Base-by-base conservation (phyloP, 2,797 vertebrate species). In the Streptopelia turtur region DNA sequence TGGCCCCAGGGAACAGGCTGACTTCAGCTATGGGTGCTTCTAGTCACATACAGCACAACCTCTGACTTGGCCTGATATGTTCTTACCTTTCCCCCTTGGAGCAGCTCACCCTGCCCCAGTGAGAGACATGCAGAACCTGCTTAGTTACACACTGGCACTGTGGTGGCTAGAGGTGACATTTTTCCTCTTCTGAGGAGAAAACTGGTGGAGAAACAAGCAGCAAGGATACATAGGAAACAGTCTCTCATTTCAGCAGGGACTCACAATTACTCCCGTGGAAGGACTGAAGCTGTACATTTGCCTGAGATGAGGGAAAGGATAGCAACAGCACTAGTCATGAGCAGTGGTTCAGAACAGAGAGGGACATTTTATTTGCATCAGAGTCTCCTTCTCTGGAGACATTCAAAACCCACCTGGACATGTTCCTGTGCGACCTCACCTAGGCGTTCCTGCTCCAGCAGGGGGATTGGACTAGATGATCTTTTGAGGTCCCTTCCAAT, bases 181-280 rank as follows among this genome's bases (percentile, higher is more conserved):
- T 66, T 49, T 16, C 25, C n/a, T 79, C 37, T 63, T 60, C 52
- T 39, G 22, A 61, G 64, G 39, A 52, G 53, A 79, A 94, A 89
- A 64, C 17, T 23, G 65, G 50, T 31, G 23, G n/a, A 92, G 14
- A 78, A 50, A 70, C 18, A 55, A 74, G 56, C 20, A 92, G 47
- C 0, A 0, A 66, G 11, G 11, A 6, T 18, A 33, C 1, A 0
- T 24, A 75, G 33, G 18, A 80, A 65, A 74, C 24, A 8, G 35
- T 23, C 9, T 82, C 27, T 33, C 41, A 35, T 49, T 81, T 72
- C 63, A 43, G 11, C 8, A 59, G n/a, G 18, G n/a, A 49, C 8
- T 24, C 22, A 37, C 8, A 12, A 7, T 50, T 61, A 25, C 22
- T 47, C 16, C 41, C 79, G 21, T 45, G n/a, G 31, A 53, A 88